These are phyloP conservation scores for Bradypodion ventrale DNA, from an alignment of 2,797 vertebrate species.

Conservation along the genomic window DNA sequence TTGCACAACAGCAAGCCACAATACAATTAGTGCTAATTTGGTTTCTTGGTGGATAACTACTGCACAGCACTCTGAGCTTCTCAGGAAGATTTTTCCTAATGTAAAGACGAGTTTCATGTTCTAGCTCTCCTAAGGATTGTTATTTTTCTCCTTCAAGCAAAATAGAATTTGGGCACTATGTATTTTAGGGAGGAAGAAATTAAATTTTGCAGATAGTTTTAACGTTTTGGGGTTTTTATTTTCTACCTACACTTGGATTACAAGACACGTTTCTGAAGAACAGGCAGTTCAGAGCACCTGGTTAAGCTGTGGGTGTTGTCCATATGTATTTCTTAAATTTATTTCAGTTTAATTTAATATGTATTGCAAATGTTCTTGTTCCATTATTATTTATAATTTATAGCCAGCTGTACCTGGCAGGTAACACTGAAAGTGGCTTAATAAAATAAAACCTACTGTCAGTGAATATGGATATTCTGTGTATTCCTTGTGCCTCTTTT, in stretches of 20 bases:
- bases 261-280: background rate
- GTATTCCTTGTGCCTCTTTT: background rate
- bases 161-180: background rate
- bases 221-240: background rate
- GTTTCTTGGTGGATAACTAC: slow-evolving; percentile 66
- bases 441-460: background rate
- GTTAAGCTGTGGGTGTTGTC: background rate
- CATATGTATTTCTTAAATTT: background rate
- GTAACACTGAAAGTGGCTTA: background rate
- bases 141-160: background rate
- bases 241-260: background rate
- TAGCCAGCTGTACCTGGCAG: background rate
- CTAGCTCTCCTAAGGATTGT: background rate
- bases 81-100: slow-evolving; percentile 31
- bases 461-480: background rate
- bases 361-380: background rate
- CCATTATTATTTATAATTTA: background rate
- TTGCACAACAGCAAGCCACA: slow-evolving; percentile 71
- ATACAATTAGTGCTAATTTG: slow-evolving; percentile 79
- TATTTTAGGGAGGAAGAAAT: background rate
- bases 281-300: background rate
- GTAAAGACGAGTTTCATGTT: slow-evolving; percentile 27
- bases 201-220: background rate
- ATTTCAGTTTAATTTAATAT: background rate
- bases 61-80: slow-evolving; percentile 40